Evolutionary conservation across 2,113 vertebrate genomes (phyloP), one percentile per base, ranked within the genome.

Genomic region (Oreochromis spilurus): DNA sequence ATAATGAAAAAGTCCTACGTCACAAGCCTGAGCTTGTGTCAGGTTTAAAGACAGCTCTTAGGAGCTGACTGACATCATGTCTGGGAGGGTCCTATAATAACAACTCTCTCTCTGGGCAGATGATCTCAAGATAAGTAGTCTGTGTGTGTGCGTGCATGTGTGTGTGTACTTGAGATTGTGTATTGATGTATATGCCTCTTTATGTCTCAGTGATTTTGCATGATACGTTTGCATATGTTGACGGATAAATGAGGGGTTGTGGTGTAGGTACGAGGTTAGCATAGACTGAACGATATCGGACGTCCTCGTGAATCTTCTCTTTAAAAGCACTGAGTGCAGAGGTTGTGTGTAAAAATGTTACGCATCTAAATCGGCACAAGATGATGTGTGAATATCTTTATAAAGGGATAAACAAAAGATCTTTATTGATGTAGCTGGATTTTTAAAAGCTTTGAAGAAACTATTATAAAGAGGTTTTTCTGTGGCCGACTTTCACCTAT

Each of bases 1-100:
- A 79, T 85, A 82, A 92, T 89, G 72, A 90, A 91, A 79, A 88
- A 24, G 50, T 67, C 92, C 40, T 40, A 87, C 50, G 81, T 93
- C 93, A 93, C 82, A 52, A 83, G 91, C 72, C 75, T 92, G 52
- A 34, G 67, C 12, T 31, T 87, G 84, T 91, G 92, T 91, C 84
- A 91, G 36, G 34, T 88, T 90, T 94, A 93, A 94, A 94, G 91
- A 93, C 91, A 87, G 57, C 82, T 88, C 72, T 94, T 86, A 78
- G 87, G 70, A 90, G 88, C 82, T 75, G 88, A 94, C 92, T 96
- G 94, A 94, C 94, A 93, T 95, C 91, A 95, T 86, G 94, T 95
- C 93, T 95, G 92, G 90, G 82, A 84, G 72, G 87, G 84, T 90
- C 92, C 88, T 90, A 57, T 95, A 95, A 95, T 94, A 94, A 95